Percentiles rank a stretch among this genome's conserved stretches.
Evolutionary conservation across 2,113 vertebrate species (phyloP).

Genomic region (human): GRCh38 chr9:124450501-124451000

Average conservation of each 20-base stretch:
- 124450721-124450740: not conserved
- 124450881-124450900: not conserved
- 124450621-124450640: not conserved
- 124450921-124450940: not conserved
- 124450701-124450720: not conserved
- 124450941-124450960: not conserved
- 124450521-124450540: not conserved
- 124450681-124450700: not conserved
- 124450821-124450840: not conserved
- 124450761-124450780: not conserved
- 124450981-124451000: not conserved
- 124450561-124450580: not conserved
- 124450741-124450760: not conserved
- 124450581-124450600: not conserved
- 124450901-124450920: not conserved
- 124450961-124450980: not conserved
- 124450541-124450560: not conserved
- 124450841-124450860: too few species aligned
- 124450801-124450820: not conserved
- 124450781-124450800: not conserved
- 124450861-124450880: not conserved
- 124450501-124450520: not conserved
- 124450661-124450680: not conserved
- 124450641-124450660: not conserved
- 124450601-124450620: fast-evolving